Base-by-base conservation (phyloP, 2,797 vertebrate genomes). In the Heterohyrax brucei region DNA sequence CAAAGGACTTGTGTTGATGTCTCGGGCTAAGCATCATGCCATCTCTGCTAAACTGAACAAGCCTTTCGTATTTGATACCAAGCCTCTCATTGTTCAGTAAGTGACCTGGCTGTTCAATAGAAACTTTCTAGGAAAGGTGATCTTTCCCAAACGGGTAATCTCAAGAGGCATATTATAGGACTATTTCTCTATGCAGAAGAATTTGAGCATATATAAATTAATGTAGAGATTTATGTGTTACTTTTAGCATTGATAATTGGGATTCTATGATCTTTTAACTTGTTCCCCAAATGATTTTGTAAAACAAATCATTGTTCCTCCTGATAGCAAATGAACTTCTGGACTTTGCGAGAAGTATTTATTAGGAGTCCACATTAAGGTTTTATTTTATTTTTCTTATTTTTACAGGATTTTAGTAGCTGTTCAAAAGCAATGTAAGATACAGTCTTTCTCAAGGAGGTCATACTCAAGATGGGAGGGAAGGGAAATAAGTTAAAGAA, bases 21-120 rank as follows among this genome's bases (percentile, higher is more conserved):
- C 99, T 56, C 98, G 99, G 84, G 99, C 99, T 96, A 99, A 99
- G 95, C 99, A 99, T 98, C 99, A 99, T 89, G 99, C 99, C 95
- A 99, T 99, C 98, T 99, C 99, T 0, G 99, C 99, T 56, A 99
- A 98, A 93, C 98, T 99, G 90, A 99, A 99, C 91, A 99, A 99
- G 96, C 99, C 99, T 26, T 99, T 99, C 97, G 97, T 98, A 91
- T 99, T 99, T 14, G 99, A 99, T 97, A 99, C 98, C 96, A 99
- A 99, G 90, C 99, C 99, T 3, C 99, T 99, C 95, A 99, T 99
- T 97, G 62, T 99, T 97, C 99, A 99, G 99, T 99, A 98, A 99
- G 99, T 98, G 73, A 90, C 89, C 87, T 80, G 39, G 78, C 39
- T 96, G 44, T 9, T 72, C 92, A 50, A 70, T 93, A 72, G 95